Evolutionary conservation across 1,140 invertebrate genomes (phyloP), one percentile per base, ranked within the genome.

Genomic region (Diabrotica undecimpunctata): DNA sequence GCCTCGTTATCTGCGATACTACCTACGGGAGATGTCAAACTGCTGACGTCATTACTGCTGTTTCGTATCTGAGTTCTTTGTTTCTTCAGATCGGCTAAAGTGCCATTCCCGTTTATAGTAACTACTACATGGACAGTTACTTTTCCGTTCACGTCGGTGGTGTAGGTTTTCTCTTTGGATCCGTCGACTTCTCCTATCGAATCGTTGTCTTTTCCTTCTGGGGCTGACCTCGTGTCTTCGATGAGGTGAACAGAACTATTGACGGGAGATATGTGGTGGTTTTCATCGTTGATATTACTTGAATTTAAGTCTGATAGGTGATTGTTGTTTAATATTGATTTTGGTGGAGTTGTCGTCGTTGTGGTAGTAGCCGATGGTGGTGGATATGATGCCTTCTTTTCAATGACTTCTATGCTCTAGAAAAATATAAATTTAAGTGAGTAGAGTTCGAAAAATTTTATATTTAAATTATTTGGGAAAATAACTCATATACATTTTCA

Each of bases 61-160:
- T 88, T 88, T 67, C 92, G 82, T 73, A 89, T 92, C 69, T 93
- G 88, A 9, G 92, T 86, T 65, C 93, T 83, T 77, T 95, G 92
- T 75, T 94, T 94, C 81, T 96, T 96, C 75, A 96, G 81, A 79
- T 96, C 93, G 39, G 92, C 90, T 66, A 96, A 84, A 35, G 93
- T 94, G 72, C 73, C 78, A 62, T 82, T 81, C 12, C 79, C 82
- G 73, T 82, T 85, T 56, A 81, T 83, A 52, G 81, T 85, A 74
- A 90, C 88, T 70, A 90, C 86, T 79, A 91, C 89, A 77, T 89
- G 88, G 81, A 92, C 85, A 70, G 93, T 91, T 77, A 94, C 71
- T 83, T 93, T 93, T 79, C 90, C 90, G 82, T 92, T 92, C 78
- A 88, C 88, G 79, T 92, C 90, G 64, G 86, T 87, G 64, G 88